Evolutionary conservation across 2,888 invertebrate genomes (phyloP).

Genomic region (Epinotia brunnichana): DNA sequence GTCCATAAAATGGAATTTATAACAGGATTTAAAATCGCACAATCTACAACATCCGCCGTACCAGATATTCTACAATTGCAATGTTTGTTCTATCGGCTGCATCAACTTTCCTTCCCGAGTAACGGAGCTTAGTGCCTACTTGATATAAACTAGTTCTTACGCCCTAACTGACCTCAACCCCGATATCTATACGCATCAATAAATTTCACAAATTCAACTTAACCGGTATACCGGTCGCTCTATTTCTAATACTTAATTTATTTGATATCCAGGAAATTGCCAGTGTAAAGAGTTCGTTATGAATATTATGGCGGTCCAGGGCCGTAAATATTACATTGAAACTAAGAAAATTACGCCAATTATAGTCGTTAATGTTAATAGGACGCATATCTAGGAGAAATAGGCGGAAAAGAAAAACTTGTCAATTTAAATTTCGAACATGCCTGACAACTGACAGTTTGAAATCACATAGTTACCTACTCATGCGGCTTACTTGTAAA

Average conservation of each 20-base stretch:
- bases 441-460: no score
- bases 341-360: constrained; percentile 2
- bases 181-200: constrained; percentile 36
- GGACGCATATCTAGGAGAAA: constrained; percentile 2
- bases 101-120: constrained; percentile 33
- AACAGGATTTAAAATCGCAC: not conserved
- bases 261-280: constrained; percentile 59
- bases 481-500: no score
- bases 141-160: constrained; percentile 38
- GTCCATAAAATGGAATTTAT: not conserved
- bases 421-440: no score
- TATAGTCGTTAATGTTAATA: constrained; percentile 30
- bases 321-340: constrained; percentile 47
- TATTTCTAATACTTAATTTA: constrained; percentile 47
- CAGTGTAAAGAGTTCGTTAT: constrained; percentile 54
- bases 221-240: constrained; percentile 31
- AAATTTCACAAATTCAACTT: constrained; percentile 42
- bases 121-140: constrained; percentile 25
- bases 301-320: constrained; percentile 51
- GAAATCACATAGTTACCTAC: no score
- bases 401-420: no score
- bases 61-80: constrained; percentile 30
- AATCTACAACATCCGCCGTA: not conserved
- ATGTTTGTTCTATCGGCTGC: constrained; percentile 22
- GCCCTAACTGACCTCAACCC: constrained; percentile 32